A percentile compares a stretch with the other conserved stretches of the same genome.
phyloP scores from a whole-genome alignment of 2,113 vertebrate genomes.

The Myiozetetes cayanensis region DNA sequence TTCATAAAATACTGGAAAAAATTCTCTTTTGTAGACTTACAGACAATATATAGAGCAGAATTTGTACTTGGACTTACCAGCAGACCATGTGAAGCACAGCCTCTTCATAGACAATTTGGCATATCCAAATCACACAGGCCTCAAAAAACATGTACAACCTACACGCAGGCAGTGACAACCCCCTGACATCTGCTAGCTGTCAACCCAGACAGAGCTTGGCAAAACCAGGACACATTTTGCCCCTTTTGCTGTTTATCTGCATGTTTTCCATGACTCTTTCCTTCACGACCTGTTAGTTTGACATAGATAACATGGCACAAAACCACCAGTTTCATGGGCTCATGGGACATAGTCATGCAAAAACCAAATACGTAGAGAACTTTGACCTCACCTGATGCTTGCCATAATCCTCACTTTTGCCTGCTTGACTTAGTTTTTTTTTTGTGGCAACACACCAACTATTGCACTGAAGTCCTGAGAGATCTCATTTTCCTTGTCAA shows the following conservation, averaged over 20 bases:
- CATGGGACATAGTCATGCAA: neutral
- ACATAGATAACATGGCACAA: neutral
- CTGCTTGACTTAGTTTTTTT: neutral
- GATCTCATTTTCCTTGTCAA: neutral
- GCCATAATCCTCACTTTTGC: neutral
- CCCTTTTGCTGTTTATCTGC: neutral
- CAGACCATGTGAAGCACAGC: neutral
- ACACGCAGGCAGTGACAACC: neutral
- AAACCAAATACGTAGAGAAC: neutral
- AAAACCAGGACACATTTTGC: accelerated
- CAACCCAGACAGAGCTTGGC: neutral
- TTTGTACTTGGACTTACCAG: neutral
- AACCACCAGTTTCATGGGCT: neutral
- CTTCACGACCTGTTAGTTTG: neutral
- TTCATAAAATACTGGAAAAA: neutral
- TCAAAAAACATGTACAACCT: neutral
- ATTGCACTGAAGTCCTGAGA: neutral
- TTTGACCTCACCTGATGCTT: neutral
- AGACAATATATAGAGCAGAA: neutral
- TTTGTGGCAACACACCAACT: neutral
- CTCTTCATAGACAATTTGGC: neutral
- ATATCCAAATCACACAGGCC: neutral
- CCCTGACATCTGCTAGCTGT: neutral
- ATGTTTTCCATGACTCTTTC: neutral
- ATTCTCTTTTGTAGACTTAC: neutral